Conservation (phyloP, 2,888 invertebrate species). For the Platycheirus albimanus region DNA sequence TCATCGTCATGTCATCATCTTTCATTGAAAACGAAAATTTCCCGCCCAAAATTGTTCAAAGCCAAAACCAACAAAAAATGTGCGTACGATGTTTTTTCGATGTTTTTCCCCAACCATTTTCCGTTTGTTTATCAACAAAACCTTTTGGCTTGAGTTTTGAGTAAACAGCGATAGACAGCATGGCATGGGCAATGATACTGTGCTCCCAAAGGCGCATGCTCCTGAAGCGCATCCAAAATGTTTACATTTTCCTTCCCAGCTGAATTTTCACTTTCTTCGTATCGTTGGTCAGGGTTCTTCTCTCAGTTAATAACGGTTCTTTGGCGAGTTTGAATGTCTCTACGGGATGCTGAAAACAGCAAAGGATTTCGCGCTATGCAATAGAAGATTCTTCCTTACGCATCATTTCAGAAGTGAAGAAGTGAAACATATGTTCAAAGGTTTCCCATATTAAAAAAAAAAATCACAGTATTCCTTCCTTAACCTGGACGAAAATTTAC, state of each 20-base stretch:
- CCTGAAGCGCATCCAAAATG: constrained; percentile 28
- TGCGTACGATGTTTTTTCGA: constrained; percentile 59
- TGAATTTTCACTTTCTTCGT: constrained; percentile 56
- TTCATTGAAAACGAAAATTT: constrained; percentile 23
- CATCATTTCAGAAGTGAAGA: constrained; percentile 31
- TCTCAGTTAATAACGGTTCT: constrained; percentile 64
- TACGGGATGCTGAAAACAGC: constrained; percentile 5
- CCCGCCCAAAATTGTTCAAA: constrained; percentile 50
- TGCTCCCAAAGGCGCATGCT: constrained; percentile 42
- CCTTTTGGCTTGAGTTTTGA: no score
- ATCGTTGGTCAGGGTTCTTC: constrained; percentile 33
- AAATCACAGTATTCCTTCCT: no score
- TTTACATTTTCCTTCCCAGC: constrained; percentile 65
- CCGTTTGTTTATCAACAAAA: constrained; percentile 51
- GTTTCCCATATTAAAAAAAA: constrained; percentile 10
- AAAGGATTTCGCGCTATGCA: constrained; percentile 12
- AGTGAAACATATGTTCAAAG: constrained; percentile 56
- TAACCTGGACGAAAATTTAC: not conserved
- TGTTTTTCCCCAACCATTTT: constrained; percentile 35
- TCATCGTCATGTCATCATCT: not conserved
- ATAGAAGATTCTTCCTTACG: constrained; percentile 16
- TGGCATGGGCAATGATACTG: constrained; percentile 28
- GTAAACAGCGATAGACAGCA: constrained; percentile 30
- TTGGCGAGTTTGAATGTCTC: constrained; percentile 39
- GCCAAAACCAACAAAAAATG: constrained; percentile 29